Conservation (phyloP, 2,888 invertebrate species). For the Hirudinaria manillensis region DNA sequence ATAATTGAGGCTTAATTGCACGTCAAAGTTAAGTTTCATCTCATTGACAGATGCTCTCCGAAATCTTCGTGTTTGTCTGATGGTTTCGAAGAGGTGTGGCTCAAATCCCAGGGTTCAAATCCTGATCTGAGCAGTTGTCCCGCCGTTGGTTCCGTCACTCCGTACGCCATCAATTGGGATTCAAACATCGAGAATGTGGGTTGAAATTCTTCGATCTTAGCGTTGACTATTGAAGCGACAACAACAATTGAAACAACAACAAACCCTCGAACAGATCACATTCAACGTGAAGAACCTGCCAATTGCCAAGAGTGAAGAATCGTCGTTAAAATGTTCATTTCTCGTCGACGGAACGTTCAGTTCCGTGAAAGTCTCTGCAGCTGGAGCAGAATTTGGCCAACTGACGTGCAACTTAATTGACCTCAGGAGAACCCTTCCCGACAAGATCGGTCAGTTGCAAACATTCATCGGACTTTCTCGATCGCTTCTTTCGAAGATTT, state of each 20-base stretch:
- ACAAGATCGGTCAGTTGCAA: background rate
- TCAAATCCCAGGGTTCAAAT: background rate
- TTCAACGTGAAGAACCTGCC: constrained; percentile 1
- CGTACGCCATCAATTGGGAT: background rate
- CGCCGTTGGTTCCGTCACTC: background rate
- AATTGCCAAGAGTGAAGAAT: background rate
- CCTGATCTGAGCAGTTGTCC: no score
- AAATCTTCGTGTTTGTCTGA: constrained; percentile 1
- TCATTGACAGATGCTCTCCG: background rate
- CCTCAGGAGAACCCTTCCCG: background rate
- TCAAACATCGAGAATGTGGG: background rate
- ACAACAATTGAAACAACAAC: no score
- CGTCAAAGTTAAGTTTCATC: background rate
- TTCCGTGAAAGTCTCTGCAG: background rate
- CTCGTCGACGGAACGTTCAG: background rate
- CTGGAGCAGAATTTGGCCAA: background rate
- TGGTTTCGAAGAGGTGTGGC: background rate
- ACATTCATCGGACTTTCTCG: background rate
- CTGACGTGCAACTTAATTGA: constrained; percentile 9
- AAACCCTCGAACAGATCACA: background rate
- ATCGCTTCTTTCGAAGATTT: no score
- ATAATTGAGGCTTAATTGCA: no score
- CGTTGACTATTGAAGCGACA: no score
- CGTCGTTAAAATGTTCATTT: constrained; percentile 4
- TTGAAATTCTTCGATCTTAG: no score